Evolutionary conservation across 2,888 invertebrate species (phyloP), one percentile per base, ranked within the genome.

Genomic region (Tigriopus californicus): DNA sequence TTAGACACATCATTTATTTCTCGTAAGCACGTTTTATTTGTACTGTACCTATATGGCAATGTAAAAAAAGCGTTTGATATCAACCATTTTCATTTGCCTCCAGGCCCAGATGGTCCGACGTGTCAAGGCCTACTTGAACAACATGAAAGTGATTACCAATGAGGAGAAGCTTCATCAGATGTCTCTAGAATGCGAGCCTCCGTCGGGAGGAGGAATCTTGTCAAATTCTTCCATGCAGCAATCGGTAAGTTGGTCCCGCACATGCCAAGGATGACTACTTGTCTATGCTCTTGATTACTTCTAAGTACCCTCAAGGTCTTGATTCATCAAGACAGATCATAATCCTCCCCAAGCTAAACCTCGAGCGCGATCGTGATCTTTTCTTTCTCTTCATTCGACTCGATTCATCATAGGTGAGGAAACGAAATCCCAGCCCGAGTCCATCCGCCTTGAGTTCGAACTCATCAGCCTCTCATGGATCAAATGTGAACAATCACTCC

Each of bases 81-180:
- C n/a, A n/a, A n/a, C n/a, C n/a, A n/a, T n/a, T n/a, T n/a, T n/a
- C n/a, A n/a, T n/a, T n/a, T n/a, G n/a, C n/a, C 3, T 62, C 18
- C 63, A 75, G 73, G 92, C 95, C 40, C 91, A 95, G 74, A 97
- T 97, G 97, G 92, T 94, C 60, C 79, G 95, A 40, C 78, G 94
- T 60, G 95, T 97, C 5, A 92, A 95, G 71, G 87, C 95, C 2
- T 98, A 98, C 74, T 77, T 98, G 61, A 84, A 85, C 64, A 85
- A 88, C 67, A 81, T 97, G 77, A 84, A 88, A 66, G 87, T 90
- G 6, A 85, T 88, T 66, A 86, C 83, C 12, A 90, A 95, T 69
- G 97, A 97, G 71, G 84, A 87, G 65, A 80, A 83, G 61, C 75
- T 98, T 61, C 89, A 91, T 68, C 81, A 81, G 58, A 76, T 95